phyloP scores from a whole-genome alignment of 1,140 invertebrate species.

The Homarus americanus region DNA sequence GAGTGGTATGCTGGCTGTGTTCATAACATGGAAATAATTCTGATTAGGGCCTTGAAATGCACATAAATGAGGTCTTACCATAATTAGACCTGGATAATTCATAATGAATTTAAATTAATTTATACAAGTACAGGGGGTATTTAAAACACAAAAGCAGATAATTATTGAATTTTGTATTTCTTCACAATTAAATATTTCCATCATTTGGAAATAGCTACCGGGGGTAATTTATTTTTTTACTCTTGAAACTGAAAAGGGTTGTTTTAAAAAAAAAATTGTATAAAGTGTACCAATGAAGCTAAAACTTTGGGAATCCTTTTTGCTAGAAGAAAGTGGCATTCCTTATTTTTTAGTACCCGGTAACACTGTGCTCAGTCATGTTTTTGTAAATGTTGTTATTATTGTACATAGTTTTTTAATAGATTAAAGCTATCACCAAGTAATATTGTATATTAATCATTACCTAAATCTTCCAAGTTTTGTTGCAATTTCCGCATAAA shows the following conservation, averaged over 20 bases:
- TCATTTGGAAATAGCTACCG: not conserved
- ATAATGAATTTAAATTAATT: no score
- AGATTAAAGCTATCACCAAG: not conserved
- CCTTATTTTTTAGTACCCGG: slow-evolving; percentile 39
- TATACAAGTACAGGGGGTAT: no score
- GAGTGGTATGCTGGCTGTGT: not conserved
- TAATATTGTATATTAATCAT: no score
- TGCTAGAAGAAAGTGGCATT: not conserved
- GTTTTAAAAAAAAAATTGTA: not conserved
- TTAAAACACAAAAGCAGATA: no score
- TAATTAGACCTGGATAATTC: no score
- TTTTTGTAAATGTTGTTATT: slow-evolving; percentile 30
- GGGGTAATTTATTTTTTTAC: not conserved
- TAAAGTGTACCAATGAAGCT: not conserved
- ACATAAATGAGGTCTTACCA: not conserved
- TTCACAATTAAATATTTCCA: not conserved
- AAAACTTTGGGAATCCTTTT: not conserved
- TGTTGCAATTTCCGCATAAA: no score
- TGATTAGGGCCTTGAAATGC: not conserved
- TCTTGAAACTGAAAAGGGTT: not conserved
- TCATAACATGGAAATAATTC: not conserved
- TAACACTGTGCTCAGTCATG: not conserved
- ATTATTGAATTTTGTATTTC: no score
- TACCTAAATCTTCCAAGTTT: no score
- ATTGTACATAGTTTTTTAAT: slow-evolving; percentile 23